Percentiles rank a stretch among this genome's conserved stretches.
Conservation (phyloP, 2,113 vertebrate genomes). For the Sitta europaea region DNA sequence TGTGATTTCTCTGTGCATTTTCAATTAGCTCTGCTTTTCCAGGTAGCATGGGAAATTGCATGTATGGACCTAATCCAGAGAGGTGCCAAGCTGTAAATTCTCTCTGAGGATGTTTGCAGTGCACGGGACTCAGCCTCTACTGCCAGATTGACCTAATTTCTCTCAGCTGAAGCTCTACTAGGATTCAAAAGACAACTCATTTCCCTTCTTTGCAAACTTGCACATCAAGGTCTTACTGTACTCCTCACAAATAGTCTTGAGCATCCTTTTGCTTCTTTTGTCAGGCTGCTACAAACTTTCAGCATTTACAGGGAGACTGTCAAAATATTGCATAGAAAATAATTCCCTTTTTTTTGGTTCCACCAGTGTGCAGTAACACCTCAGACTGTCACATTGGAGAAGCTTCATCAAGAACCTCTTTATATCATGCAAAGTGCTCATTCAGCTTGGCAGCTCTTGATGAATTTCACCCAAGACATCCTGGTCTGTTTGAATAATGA, state of each 20-base stretch:
- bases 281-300: neutral
- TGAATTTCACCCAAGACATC: neutral
- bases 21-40: neutral
- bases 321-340: neutral
- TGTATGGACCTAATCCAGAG: neutral
- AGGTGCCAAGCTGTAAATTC: neutral
- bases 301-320: neutral
- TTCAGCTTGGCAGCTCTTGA: neutral
- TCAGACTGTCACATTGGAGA: neutral
- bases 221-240: neutral
- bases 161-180: neutral
- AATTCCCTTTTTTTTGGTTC: neutral
- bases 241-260: neutral
- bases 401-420: slow-evolving; percentile 2
- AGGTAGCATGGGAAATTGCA: neutral
- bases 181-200: neutral
- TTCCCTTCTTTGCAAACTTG: neutral
- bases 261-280: neutral
- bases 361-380: neutral
- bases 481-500: neutral
- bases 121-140: neutral
- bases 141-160: neutral
- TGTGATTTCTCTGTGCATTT: neutral
- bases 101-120: neutral
- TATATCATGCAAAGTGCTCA: neutral